A percentile compares a stretch with the other conserved stretches of the same genome.
Evolutionary conservation across 2,888 invertebrate species (phyloP).

Genomic region (Thysanoteuthis rhombus): DNA sequence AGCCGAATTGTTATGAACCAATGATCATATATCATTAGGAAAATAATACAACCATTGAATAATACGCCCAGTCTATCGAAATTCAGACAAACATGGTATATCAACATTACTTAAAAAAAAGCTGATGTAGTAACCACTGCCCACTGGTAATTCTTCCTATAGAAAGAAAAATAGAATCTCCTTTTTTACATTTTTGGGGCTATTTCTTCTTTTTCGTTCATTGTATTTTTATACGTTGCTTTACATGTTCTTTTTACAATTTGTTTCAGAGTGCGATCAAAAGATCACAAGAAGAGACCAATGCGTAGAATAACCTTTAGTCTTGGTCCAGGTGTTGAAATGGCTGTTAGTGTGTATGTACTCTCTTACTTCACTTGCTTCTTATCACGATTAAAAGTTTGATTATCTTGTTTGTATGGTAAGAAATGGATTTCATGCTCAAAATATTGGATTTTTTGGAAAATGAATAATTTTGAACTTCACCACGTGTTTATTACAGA

Average conservation of each 20-base stretch:
- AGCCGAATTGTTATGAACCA: no score
- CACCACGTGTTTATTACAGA: no score
- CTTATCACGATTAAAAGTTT: no score
- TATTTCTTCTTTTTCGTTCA: not conserved
- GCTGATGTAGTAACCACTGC: no score
- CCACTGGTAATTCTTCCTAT: not conserved
- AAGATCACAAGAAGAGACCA: constrained; percentile 76
- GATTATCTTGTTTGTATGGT: not conserved
- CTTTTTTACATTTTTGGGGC: not conserved
- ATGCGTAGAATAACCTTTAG: constrained; percentile 73
- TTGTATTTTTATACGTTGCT: not conserved
- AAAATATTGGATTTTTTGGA: not conserved
- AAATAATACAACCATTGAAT: no score
- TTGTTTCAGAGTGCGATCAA: constrained; percentile 72
- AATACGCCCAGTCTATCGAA: no score
- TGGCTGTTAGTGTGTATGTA: constrained; percentile 75
- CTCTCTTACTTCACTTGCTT: not conserved
- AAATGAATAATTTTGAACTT: not conserved
- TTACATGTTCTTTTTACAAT: not conserved
- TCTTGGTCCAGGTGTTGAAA: constrained; percentile 71
- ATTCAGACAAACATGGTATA: no score
- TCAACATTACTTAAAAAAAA: not conserved
- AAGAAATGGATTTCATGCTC: not conserved
- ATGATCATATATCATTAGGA: no score
- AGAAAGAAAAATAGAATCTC: not conserved